Evolutionary conservation across 2,113 vertebrate genomes (phyloP).

Genomic region (Mugil cephalus): DNA sequence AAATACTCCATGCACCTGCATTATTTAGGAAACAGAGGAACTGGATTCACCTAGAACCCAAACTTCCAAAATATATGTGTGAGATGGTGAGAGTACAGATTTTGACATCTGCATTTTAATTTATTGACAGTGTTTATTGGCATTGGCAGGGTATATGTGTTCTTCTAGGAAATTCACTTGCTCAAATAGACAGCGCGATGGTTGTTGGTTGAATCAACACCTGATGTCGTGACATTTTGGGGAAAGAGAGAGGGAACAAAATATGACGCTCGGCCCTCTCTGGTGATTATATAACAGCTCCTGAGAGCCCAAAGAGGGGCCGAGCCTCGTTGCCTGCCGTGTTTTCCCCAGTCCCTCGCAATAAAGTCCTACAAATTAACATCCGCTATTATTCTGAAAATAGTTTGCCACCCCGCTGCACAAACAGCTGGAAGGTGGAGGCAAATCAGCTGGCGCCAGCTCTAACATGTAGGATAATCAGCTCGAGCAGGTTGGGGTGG

Average conservation of each 20-base stretch:
- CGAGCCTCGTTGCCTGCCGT: constrained; percentile 59
- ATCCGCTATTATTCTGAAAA: constrained; percentile 80
- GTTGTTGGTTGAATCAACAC: constrained; percentile 34
- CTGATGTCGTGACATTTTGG: constrained; percentile 58
- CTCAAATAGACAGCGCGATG: neutral
- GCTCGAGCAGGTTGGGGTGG: constrained; percentile 66
- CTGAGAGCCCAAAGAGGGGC: constrained; percentile 66
- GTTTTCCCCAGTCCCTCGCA: constrained; percentile 66
- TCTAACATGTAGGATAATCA: constrained; percentile 74
- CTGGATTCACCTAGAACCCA: constrained; percentile 31
- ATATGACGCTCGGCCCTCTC: constrained; percentile 45
- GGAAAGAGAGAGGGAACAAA: constrained; percentile 41
- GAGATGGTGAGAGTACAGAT: neutral
- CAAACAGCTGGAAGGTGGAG: constrained; percentile 75
- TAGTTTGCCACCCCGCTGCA: constrained; percentile 74
- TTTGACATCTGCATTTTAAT: neutral
- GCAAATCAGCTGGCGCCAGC: constrained; percentile 72
- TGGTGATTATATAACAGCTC: constrained; percentile 70
- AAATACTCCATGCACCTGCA: constrained; percentile 63
- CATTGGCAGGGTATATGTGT: constrained; percentile 10
- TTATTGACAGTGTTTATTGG: neutral
- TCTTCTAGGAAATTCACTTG: constrained; percentile 3
- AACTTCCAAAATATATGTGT: constrained; percentile 30
- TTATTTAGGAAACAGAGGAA: constrained; percentile 67
- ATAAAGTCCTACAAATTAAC: constrained; percentile 80